Conservation (phyloP, 2,113 vertebrate species). For the Syrrhaptes paradoxus region DNA sequence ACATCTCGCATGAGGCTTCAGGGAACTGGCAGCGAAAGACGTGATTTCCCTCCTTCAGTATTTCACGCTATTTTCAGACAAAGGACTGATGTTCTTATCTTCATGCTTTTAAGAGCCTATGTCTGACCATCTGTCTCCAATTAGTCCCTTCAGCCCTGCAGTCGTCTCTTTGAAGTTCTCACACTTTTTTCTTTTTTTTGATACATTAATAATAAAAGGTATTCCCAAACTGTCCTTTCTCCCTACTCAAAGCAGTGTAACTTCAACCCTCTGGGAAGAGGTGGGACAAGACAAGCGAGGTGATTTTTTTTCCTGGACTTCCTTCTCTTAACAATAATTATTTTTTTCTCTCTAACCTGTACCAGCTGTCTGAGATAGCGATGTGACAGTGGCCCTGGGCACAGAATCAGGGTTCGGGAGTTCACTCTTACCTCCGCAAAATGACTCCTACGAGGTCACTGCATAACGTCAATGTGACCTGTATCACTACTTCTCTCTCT, state of each 20-base stretch:
- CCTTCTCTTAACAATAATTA: background rate
- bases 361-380: background rate
- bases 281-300: background rate
- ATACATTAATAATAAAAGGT: background rate
- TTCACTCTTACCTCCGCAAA: background rate
- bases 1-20: background rate
- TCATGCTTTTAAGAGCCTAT: background rate
- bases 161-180: background rate
- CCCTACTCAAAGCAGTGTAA: background rate
- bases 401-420: background rate
- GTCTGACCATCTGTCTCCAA: slow-evolving; percentile 13
- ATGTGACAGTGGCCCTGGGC: background rate
- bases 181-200: background rate
- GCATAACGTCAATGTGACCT: no score
- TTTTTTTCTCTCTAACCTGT: background rate
- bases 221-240: background rate
- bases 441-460: background rate
- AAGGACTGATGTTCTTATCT: slow-evolving; percentile 8
- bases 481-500: background rate
- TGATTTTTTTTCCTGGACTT: background rate
- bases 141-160: background rate
- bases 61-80: background rate
- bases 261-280: background rate
- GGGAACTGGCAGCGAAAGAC: background rate
- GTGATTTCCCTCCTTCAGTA: background rate